Base-by-base conservation (phyloP, 1,140 invertebrate genomes). In the Drosophila nasuta region DNA sequence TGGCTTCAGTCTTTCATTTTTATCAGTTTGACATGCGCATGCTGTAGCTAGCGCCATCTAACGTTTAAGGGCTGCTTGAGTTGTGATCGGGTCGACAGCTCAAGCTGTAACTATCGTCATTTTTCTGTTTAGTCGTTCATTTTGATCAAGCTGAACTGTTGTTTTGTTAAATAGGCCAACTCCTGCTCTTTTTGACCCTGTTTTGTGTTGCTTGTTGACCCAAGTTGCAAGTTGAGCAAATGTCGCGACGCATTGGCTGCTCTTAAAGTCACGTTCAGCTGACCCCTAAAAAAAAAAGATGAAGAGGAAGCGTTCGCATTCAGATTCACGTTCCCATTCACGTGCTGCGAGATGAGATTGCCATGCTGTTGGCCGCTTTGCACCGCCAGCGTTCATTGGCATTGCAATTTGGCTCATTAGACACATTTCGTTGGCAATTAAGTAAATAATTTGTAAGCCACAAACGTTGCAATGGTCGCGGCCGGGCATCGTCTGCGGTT, bases 341-440 rank as follows among this genome's bases (percentile, higher is more conserved):
- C 51, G 45, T 54, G 58, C 6, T 33, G 20, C 20, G 20, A 25
- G 20, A 25, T 25, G 20, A 25, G 20, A 25, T 25, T 25, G 20
- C 20, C 20, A 25, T 25, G 20, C 20, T 25, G 20, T 25, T 25
- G 20, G 20, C 35, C 35, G 35, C 35, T 33, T 33, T 10, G 8
- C 35, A 7, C 8, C 35, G 7, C 35, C 35, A 10, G 8, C 56
- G 73, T 86, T 87, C 82, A 86, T 82, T 88, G 79, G 71, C 71
- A 89, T 78, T 54, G 70, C 80, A 81, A 79, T 81, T 88, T 88
- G 83, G 80, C 83, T 88, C 83, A 88, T 88, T 88, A 88, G 83
- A 88, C 85, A 88, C 83, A 88, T 88, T 86, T 88, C 83, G 83
- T 81, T 88, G 83, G 85, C 85, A 88, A 88, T 88, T 88, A 88